These are phyloP conservation scores for Archaeoteleia sp. DNA, from an alignment of 2,888 invertebrate genomes.

Conservation along the genomic window DNA sequence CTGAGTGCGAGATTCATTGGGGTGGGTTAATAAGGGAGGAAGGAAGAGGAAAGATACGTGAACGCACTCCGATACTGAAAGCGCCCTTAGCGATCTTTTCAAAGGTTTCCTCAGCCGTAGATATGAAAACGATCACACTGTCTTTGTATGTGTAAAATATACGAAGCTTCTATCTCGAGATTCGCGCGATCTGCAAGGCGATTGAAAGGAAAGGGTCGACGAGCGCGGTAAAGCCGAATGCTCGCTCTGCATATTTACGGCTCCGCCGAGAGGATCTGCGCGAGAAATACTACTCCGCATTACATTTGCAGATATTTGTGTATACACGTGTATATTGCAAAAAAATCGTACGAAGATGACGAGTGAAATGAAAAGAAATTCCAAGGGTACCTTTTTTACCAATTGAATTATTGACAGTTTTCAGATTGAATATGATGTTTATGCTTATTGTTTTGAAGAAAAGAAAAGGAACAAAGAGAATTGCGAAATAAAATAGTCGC, in stretches of 20 bases:
- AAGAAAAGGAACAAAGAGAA: too few relatives aligned
- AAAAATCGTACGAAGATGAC: slow-evolving; percentile 5
- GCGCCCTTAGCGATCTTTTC: slow-evolving; percentile 36
- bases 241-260: slow-evolving; percentile 27
- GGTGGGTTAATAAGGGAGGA: slow-evolving; percentile 11
- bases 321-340: slow-evolving; percentile 5
- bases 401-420: slow-evolving; percentile 4
- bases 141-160: slow-evolving; percentile 40
- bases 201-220: slow-evolving; percentile 22
- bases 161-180: slow-evolving; percentile 21
- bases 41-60: slow-evolving; percentile 6
- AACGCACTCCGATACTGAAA: slow-evolving; percentile 22
- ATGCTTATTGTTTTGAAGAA: too few relatives aligned
- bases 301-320: slow-evolving; percentile 20
- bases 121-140: slow-evolving; percentile 40
- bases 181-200: slow-evolving; percentile 20
- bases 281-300: slow-evolving; percentile 9
- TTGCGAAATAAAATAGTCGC: too few relatives aligned
- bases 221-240: neutral
- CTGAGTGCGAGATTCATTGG: too few relatives aligned
- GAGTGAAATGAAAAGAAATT: neutral
- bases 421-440: neutral
- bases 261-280: neutral
- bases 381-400: neutral
- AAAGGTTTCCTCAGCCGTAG: slow-evolving; percentile 27